Evolutionary conservation across 2,888 invertebrate species (phyloP).

Genomic region (Scaptomyza tumidula): DNA sequence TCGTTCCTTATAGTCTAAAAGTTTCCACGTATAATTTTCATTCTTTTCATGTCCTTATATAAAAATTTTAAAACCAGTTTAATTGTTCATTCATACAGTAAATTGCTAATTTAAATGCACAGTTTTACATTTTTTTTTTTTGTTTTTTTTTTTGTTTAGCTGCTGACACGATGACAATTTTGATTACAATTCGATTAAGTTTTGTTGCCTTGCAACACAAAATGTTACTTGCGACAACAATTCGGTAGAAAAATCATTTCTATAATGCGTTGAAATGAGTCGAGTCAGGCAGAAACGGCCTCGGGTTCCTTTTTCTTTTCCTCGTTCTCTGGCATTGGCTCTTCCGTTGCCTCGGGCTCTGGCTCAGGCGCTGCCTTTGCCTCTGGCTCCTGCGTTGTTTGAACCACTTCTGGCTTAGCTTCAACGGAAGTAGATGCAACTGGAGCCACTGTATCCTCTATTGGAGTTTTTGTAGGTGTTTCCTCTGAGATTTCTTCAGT

Average conservation of each 20-base stretch:
- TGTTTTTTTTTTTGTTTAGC: neutral
- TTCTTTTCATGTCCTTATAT: too few relatives aligned
- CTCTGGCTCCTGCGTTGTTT: neutral
- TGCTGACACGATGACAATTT: conserved; percentile 60
- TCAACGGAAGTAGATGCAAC: neutral
- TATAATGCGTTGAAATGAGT: conserved; percentile 21
- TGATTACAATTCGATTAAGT: conserved; percentile 72
- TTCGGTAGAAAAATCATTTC: conserved; percentile 32
- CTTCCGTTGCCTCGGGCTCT: too few relatives aligned
- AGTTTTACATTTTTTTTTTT: conserved; percentile 28
- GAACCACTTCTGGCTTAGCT: neutral
- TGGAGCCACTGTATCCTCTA: neutral
- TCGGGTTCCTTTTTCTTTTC: too few relatives aligned
- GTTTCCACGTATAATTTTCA: too few relatives aligned
- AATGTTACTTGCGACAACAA: conserved; percentile 50
- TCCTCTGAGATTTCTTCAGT: neutral
- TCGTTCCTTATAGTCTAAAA: too few relatives aligned
- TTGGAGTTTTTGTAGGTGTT: neutral
- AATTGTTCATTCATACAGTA: conserved; percentile 14
- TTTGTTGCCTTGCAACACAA: conserved; percentile 25
- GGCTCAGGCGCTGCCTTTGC: neutral
- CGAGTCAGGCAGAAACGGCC: too few relatives aligned
- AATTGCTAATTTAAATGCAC: conserved; percentile 69
- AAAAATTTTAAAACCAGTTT: neutral
- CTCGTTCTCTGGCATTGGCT: neutral